Evolutionary conservation across 2,888 invertebrate genomes (phyloP).

Genomic region (Laothoe populi): DNA sequence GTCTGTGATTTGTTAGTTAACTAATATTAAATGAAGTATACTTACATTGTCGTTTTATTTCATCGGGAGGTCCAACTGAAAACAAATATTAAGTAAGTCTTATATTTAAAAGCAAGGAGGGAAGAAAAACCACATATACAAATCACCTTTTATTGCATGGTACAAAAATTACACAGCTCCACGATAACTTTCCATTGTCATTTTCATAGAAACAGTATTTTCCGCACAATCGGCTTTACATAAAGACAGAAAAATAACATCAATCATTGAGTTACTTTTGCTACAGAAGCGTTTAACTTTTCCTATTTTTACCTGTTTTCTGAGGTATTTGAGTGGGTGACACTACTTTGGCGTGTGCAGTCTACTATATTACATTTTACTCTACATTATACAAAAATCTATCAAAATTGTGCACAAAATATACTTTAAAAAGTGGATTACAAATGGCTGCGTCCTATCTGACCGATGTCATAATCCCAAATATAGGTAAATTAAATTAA

Average conservation of each 20-base stretch:
- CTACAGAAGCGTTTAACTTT: slow-evolving; percentile 29
- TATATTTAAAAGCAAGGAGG: too few relatives aligned
- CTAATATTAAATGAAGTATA: slow-evolving; percentile 58
- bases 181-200: too few relatives aligned
- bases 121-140: slow-evolving; percentile 38
- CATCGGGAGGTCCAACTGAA: too few relatives aligned
- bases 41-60: slow-evolving; percentile 3
- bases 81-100: too few relatives aligned
- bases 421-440: neutral
- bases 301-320: slow-evolving; percentile 30
- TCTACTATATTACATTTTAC: slow-evolving; percentile 49
- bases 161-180: slow-evolving; percentile 69
- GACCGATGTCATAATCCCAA: too few relatives aligned
- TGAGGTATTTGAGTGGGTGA: slow-evolving; percentile 22
- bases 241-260: too few relatives aligned
- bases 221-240: too few relatives aligned
- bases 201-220: too few relatives aligned
- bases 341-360: slow-evolving; percentile 67
- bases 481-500: too few relatives aligned
- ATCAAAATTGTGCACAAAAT: slow-evolving; percentile 1
- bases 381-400: slow-evolving; percentile 6
- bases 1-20: slow-evolving; percentile 74
- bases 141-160: slow-evolving; percentile 57
- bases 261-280: neutral
- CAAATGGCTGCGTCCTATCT: neutral